Evolutionary conservation across 1,140 invertebrate species (phyloP).

Genomic region (Aphidius ervi): DNA sequence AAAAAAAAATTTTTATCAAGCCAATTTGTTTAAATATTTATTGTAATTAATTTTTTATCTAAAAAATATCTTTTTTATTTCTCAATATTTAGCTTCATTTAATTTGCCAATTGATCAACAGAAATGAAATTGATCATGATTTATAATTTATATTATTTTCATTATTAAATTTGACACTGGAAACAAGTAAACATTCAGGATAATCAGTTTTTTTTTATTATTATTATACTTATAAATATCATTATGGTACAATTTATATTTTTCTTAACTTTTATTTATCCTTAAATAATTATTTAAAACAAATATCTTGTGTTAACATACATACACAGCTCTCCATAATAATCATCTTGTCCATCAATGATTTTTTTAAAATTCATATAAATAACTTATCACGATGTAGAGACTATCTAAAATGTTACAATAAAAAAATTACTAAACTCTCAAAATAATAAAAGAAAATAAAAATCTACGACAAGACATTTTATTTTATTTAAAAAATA

Average conservation of each 20-base stretch:
- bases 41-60: not conserved
- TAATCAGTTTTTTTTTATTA: not conserved
- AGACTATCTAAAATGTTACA: no score
- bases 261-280: not conserved
- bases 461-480: not conserved
- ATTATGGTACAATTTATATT: constrained; percentile 15
- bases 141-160: not conserved
- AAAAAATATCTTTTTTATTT: not conserved
- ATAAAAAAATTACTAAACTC: no score
- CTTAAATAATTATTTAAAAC: constrained; percentile 12
- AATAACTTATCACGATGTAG: no score
- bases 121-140: no score
- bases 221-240: constrained; percentile 15
- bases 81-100: not conserved
- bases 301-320: constrained; percentile 9
- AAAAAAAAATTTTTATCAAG: constrained; percentile 6
- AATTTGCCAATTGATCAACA: not conserved
- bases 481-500: constrained; percentile 5
- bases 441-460: no score
- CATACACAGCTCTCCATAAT: not conserved
- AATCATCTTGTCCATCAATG: no score
- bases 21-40: not conserved
- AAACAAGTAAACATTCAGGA: constrained; percentile 20
- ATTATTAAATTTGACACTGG: not conserved
- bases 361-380: no score